Evolutionary conservation across 2,888 invertebrate genomes (phyloP).

Genomic region (Epinotia demarniana): DNA sequence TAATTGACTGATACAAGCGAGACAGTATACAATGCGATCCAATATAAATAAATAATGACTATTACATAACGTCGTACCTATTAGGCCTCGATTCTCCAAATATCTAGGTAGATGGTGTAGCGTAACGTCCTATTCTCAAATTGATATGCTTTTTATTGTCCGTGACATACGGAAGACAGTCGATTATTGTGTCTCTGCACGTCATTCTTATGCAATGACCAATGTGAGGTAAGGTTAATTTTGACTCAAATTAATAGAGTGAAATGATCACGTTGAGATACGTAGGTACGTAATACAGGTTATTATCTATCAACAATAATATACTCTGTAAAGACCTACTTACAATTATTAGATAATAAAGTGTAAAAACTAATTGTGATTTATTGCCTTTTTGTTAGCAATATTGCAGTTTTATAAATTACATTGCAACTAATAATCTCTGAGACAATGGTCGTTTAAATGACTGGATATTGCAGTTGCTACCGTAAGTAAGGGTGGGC

Average conservation of each 20-base stretch:
- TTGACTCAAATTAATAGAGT: background rate
- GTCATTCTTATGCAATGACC: conserved; percentile 29
- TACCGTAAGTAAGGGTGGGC: too few relatives aligned
- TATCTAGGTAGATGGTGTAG: conserved; percentile 30
- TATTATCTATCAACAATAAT: background rate
- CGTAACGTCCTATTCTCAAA: conserved; percentile 28
- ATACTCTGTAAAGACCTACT: too few relatives aligned
- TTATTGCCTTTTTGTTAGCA: background rate
- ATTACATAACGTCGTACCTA: conserved; percentile 31
- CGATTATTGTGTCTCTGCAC: conserved; percentile 36
- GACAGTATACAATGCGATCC: conserved; percentile 10
- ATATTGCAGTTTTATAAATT: too few relatives aligned
- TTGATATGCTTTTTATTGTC: conserved; percentile 41
- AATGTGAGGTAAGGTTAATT: background rate
- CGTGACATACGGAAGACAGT: conserved; percentile 42
- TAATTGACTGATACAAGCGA: background rate
- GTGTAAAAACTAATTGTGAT: background rate
- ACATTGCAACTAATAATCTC: too few relatives aligned
- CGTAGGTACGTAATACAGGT: background rate
- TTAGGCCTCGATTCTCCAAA: conserved; percentile 24
- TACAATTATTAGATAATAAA: too few relatives aligned
- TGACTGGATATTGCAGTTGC: too few relatives aligned
- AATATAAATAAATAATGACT: conserved; percentile 35
- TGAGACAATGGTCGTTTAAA: too few relatives aligned
- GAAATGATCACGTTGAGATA: background rate